phyloP scores from a whole-genome alignment of 2,888 invertebrate species.

The Eucera pruinosa region DNA sequence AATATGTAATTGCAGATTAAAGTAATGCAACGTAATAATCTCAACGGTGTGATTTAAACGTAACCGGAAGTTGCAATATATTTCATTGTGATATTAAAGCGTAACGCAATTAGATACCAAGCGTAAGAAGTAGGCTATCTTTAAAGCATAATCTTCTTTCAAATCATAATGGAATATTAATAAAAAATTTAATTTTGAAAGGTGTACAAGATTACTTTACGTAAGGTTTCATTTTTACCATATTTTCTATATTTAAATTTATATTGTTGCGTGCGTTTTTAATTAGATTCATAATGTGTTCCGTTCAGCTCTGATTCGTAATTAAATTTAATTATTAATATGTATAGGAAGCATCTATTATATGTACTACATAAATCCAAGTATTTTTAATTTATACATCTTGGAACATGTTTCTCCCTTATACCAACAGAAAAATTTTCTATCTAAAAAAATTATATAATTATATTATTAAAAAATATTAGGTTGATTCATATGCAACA shows the following conservation, averaged over 20 bases:
- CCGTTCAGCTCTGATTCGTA: neutral
- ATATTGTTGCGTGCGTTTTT: neutral
- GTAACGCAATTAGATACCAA: neutral
- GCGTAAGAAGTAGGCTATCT: neutral
- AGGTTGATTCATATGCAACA: too few relatives aligned
- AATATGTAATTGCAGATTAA: neutral
- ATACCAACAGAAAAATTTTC: neutral
- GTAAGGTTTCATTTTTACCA: too few relatives aligned
- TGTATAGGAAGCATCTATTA: neutral
- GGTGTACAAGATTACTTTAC: neutral
- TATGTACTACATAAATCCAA: neutral
- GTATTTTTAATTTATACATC: neutral
- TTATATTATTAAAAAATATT: neutral
- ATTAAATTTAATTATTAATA: constrained; percentile 3
- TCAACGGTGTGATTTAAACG: neutral
- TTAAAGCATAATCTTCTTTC: neutral
- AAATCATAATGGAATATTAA: neutral
- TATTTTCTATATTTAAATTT: neutral
- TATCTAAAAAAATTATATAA: neutral
- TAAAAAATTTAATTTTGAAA: neutral
- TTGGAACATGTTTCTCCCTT: neutral
- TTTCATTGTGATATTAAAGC: neutral
- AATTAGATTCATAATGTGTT: neutral
- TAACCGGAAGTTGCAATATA: constrained; percentile 2
- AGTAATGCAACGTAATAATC: neutral